Evolutionary conservation across 2,113 vertebrate species (phyloP), one percentile per base, ranked within the genome.

Genomic region (Caranx ignobilis): DNA sequence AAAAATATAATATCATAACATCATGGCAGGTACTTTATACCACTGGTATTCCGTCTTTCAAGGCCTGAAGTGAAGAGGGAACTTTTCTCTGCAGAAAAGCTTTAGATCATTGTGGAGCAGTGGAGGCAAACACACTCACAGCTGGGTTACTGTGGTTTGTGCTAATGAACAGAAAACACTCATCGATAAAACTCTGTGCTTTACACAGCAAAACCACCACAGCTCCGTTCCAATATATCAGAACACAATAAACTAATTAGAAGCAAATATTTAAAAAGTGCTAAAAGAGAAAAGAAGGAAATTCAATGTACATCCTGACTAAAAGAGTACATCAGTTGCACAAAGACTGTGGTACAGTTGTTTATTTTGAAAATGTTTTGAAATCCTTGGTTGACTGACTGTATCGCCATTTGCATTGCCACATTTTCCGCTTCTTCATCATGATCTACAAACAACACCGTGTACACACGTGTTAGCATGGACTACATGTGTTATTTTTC

Each of bases 281-380:
- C 15, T 32, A 26, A 69, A 63, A 52, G 4, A 6, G 45, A 59
- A 39, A 39, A 37, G 1, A 0, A 1, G 19, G 21, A 35, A 37
- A 6, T 12, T 77, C 10, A 56, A 10, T 45, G 13, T 11, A 12
- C 11, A 39, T 6, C 26, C 0, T 5, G 5, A n/a, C 18, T 65
- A 10, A 39, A 35, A 8, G 61, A 39, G 15, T 13, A 11, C 35
- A 43, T 2, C 1, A 37, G 13, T 12, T 68, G 61, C 32, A 63
- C 7, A 63, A 47, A 37, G 26, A 6, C 39, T 1, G 39, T 65
- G 60, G 21, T 31, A 34, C 4, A 10, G 31, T 32, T 8, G 32
- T 71, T 79, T 71, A 72, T 75, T 79, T 57, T n/a, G 10, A 61
- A 78, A 66, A 54, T 10, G 16, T 41, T 71, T 45, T 45, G 41